phyloP scores from a whole-genome alignment of 2,113 vertebrate species.

The Strix aluco region DNA sequence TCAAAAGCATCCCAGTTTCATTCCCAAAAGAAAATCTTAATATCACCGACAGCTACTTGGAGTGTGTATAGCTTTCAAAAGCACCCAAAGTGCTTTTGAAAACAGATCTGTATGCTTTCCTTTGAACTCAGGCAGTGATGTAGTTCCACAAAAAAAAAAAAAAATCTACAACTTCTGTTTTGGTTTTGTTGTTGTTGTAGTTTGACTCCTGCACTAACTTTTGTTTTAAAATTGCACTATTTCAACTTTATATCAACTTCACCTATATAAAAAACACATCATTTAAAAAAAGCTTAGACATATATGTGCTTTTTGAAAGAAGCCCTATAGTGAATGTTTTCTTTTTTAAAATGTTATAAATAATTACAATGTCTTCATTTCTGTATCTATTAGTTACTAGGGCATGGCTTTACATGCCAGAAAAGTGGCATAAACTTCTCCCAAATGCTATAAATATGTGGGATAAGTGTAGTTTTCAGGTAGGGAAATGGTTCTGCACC shows the following conservation, averaged over 20 bases:
- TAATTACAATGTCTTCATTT: background rate
- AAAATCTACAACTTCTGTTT: background rate
- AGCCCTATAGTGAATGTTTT: conserved; percentile 20
- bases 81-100: background rate
- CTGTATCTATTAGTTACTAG: background rate
- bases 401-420: background rate
- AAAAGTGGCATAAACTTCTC: background rate
- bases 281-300: background rate
- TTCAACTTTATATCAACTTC: conserved; percentile 51
- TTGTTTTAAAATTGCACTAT: conserved; percentile 69
- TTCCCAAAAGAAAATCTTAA: background rate
- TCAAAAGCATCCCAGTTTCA: background rate
- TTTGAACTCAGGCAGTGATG: background rate
- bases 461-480: background rate
- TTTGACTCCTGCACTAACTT: conserved; percentile 64
- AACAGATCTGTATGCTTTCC: background rate
- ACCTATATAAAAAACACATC: background rate
- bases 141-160: background rate
- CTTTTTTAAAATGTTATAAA: conserved; percentile 11
- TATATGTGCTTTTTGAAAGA: conserved; percentile 41
- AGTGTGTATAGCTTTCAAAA: background rate
- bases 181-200: background rate
- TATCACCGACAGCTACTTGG: background rate
- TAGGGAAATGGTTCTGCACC: background rate
- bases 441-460: background rate